These are phyloP conservation scores for Harpagus bidentatus DNA, from an alignment of 2,113 vertebrate species.

Conservation along the genomic window DNA sequence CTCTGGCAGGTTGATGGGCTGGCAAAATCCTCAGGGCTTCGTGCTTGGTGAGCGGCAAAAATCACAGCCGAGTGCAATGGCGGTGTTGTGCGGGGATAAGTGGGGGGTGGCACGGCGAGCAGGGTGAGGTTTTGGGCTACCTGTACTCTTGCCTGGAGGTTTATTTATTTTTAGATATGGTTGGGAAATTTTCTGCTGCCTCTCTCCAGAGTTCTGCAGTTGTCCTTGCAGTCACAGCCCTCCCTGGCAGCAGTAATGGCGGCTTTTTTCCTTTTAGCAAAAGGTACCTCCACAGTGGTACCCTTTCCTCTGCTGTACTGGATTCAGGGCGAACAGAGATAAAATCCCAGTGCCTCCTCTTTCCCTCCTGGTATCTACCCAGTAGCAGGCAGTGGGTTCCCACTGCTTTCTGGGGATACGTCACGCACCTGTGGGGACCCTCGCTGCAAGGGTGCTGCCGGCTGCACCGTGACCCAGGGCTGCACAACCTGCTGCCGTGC, in stretches of 20 bases:
- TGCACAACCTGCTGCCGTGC: not conserved
- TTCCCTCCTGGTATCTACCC: not conserved
- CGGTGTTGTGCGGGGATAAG: accelerated
- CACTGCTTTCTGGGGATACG: not conserved
- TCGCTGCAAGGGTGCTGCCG: accelerated
- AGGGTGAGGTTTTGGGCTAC: not conserved
- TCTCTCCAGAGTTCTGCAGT: not conserved
- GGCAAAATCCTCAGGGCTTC: not conserved
- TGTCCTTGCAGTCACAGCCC: not conserved
- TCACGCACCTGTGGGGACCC: accelerated
- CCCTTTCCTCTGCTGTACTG: not conserved
- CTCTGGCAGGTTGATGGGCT: not conserved
- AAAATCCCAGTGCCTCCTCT: not conserved
- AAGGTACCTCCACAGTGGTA: accelerated
- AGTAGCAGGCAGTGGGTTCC: not conserved
- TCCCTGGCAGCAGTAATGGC: accelerated
- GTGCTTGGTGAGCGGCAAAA: not conserved
- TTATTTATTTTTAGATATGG: not conserved
- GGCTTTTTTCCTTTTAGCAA: not conserved
- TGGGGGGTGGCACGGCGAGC: accelerated
- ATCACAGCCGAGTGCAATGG: not conserved
- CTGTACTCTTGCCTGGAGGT: not conserved
- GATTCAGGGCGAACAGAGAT: not conserved
- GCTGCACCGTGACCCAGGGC: accelerated
- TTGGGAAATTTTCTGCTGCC: not conserved